Evolutionary conservation across 2,797 vertebrate species (phyloP), one percentile per base, ranked within the genome.

Genomic region (Sebastiscus tertius): DNA sequence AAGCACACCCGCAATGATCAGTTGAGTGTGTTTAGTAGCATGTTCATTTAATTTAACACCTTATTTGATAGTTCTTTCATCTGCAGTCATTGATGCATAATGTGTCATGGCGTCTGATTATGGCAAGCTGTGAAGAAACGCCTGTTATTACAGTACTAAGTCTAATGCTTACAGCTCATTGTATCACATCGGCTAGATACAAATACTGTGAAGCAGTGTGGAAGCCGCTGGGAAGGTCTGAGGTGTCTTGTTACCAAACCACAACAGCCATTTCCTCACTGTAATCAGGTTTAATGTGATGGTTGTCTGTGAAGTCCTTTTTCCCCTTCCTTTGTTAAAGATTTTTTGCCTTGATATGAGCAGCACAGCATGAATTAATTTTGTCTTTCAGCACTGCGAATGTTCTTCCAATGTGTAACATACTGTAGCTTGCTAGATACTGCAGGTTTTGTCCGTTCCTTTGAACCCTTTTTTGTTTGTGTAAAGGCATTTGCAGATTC

Each of bases 401-500:
- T 29, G 2, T 71, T 59, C 5, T 64, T 46, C 26, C 13, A 22
- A 1, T 33, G 14, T 72, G 26, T 74, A 58, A 54, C 8, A 63
- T 10, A 9, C 13, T 68, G 29, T 52, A 67, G 34, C 18, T 26
- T 64, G 16, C 60, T 26, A 56, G 4, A 69, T 68, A 2, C 4
- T 62, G 54, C 12, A 39, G 1, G 2, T 49, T 67, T 49, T 26
- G 9, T 12, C 64, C 14, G 5, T 59, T 42, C 12, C 11, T 70
- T 27, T 56, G 58, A 46, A 46, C 24, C 6, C 42, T 46, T 64
- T 77, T 82, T 62, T 84, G 46, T 87, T 69, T 83, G 62, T 89
- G 14, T 86, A 2, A 86, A 97, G 97, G 96, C 96, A 26, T 94
- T 97, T 81, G 93, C 94, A 13, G 97, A 97, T 83, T 94, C 96